These are phyloP conservation scores for Thalassoma bifasciatum DNA, from an alignment of 2,113 vertebrate genomes.

Conservation along the genomic window DNA sequence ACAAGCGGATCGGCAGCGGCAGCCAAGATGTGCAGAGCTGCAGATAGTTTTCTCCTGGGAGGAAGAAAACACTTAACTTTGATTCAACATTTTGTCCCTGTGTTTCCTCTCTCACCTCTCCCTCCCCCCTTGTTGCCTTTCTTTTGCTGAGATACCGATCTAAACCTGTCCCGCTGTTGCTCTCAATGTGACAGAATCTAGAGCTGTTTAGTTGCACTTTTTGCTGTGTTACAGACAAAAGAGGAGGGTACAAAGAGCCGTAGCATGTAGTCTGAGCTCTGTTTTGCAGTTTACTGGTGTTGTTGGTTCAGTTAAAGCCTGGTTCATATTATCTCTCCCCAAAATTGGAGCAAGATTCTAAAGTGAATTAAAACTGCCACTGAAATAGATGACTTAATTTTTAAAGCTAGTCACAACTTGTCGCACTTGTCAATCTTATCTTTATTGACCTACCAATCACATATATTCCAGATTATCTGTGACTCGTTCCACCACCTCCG, in stretches of 20 bases:
- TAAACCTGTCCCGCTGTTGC: conserved; percentile 17
- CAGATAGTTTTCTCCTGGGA: conserved; percentile 68
- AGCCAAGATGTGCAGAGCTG: conserved; percentile 69
- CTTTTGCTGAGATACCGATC: conserved; percentile 45
- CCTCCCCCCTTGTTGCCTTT: conserved; percentile 43
- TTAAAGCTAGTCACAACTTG: neutral
- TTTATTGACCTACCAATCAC: too few relatives aligned
- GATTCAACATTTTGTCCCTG: conserved; percentile 69
- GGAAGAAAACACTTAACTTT: conserved; percentile 65
- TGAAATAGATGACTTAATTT: neutral
- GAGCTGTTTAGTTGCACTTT: neutral
- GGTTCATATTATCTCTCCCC: neutral
- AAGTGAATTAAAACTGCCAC: too few relatives aligned
- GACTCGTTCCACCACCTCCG: too few relatives aligned
- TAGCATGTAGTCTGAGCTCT: neutral
- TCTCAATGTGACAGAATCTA: conserved; percentile 25
- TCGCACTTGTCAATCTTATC: too few relatives aligned
- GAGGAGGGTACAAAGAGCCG: neutral
- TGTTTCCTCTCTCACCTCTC: conserved; percentile 55
- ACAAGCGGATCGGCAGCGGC: conserved; percentile 43
- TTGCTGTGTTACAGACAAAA: neutral
- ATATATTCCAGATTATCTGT: too few relatives aligned
- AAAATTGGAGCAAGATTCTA: neutral
- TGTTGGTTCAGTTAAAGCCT: neutral
- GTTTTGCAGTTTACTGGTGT: neutral